Conservation (phyloP, 2,797 vertebrate genomes). For the Craterocephalus amniculus region DNA sequence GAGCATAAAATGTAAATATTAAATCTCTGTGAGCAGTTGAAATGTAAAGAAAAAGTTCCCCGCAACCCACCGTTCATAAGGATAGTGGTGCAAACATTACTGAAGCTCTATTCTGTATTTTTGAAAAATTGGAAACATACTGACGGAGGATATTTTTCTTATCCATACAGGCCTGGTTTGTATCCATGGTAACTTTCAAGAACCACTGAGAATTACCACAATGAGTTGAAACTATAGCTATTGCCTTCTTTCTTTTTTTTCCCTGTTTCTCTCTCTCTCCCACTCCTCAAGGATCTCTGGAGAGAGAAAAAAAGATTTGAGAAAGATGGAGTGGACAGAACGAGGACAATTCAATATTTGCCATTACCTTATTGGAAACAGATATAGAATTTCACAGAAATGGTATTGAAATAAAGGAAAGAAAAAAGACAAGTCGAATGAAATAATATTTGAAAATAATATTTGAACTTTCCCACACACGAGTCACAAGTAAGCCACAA, state of each 20-base stretch:
- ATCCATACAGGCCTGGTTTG: slow-evolving; percentile 52
- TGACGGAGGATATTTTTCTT: slow-evolving; percentile 43
- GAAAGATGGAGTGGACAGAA: slow-evolving; percentile 66
- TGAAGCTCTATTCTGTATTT: slow-evolving; percentile 35
- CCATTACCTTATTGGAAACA: slow-evolving; percentile 62
- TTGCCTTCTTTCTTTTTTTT: slow-evolving; percentile 56
- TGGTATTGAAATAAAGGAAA: slow-evolving; percentile 33
- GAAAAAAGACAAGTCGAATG: slow-evolving; percentile 32
- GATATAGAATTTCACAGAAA: slow-evolving; percentile 57
- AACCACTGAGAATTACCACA: slow-evolving; percentile 57
- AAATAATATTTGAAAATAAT: slow-evolving; percentile 70
- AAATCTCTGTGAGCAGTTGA: slow-evolving; percentile 3
- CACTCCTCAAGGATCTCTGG: slow-evolving; percentile 69
- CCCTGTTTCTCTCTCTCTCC: slow-evolving; percentile 44
- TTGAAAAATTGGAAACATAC: slow-evolving; percentile 45
- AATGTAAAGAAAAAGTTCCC: slow-evolving; percentile 6
- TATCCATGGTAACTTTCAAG: slow-evolving; percentile 76
- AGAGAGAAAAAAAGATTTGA: slow-evolving; percentile 64
- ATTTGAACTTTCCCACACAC: slow-evolving; percentile 64
- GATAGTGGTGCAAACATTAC: slow-evolving; percentile 19
- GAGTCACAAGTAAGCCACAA: slow-evolving; percentile 15
- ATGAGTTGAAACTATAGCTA: slow-evolving; percentile 61
- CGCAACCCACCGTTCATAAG: slow-evolving; percentile 11
- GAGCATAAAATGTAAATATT: slow-evolving; percentile 22
- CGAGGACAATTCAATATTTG: slow-evolving; percentile 74